phyloP scores from a whole-genome alignment of 2,888 invertebrate genomes.

The Busseola fusca region DNA sequence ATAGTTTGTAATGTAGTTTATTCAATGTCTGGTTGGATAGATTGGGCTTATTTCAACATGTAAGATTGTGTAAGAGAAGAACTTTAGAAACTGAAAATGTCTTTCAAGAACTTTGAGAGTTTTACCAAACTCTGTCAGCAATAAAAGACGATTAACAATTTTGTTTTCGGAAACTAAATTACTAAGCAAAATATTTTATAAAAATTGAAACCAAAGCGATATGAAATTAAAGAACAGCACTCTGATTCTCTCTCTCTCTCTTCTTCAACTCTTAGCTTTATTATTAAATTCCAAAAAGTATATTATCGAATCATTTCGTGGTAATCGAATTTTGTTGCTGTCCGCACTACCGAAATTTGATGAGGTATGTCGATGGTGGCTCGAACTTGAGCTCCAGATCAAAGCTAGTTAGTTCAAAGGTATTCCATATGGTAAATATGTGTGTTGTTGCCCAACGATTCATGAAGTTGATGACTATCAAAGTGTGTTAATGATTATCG shows the following conservation, averaged over 20 bases:
- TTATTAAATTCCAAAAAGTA: too few species aligned
- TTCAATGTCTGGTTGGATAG: conserved; percentile 16
- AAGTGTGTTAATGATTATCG: conserved; percentile 73
- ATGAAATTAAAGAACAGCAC: too few species aligned
- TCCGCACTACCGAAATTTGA: conserved; percentile 13
- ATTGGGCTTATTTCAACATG: conserved; percentile 21
- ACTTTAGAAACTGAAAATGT: not conserved
- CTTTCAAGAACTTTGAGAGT: not conserved
- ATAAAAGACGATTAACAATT: too few species aligned
- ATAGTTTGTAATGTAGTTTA: conserved; percentile 69
- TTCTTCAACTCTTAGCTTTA: too few species aligned
- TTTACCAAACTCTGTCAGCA: not conserved
- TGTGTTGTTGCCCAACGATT: conserved; percentile 46
- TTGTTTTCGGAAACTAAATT: too few species aligned
- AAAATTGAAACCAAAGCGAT: too few species aligned
- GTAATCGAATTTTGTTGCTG: too few species aligned
- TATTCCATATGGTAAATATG: conserved; percentile 41
- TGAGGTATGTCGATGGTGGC: not conserved
- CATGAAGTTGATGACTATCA: conserved; percentile 66
- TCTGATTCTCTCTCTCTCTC: too few species aligned
- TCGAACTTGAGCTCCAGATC: not conserved
- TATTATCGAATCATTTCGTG: too few species aligned
- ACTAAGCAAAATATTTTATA: too few species aligned
- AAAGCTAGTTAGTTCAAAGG: conserved; percentile 8
- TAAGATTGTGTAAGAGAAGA: not conserved